These are phyloP conservation scores for Lagocephalus sceleratus DNA, from an alignment of 2,797 vertebrate genomes.

Conservation along the genomic window DNA sequence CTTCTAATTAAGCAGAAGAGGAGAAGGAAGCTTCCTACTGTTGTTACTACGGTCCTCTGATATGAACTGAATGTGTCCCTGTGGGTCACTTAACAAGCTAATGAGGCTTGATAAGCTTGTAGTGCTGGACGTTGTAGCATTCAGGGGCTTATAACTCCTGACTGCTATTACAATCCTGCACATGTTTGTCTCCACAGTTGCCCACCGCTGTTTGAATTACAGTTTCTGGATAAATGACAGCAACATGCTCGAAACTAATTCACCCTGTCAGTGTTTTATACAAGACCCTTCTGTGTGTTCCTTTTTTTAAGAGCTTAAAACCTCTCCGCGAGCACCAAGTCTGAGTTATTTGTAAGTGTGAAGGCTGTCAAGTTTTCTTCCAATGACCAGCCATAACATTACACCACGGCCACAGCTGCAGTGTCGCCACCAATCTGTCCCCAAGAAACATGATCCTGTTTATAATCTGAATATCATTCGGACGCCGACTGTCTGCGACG, in stretches of 20 bases:
- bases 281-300: neutral
- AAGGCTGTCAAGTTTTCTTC: constrained; percentile 35
- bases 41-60: constrained; percentile 23
- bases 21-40: neutral
- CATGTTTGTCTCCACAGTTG: constrained; percentile 49
- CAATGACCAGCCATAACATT: constrained; percentile 63
- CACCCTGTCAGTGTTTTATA: constrained; percentile 14
- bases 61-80: constrained; percentile 38
- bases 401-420: constrained; percentile 63
- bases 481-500: constrained; percentile 63
- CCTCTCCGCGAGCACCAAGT: constrained; percentile 15
- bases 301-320: constrained; percentile 25
- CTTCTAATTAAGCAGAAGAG: neutral
- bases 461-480: constrained; percentile 65
- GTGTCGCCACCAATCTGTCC: constrained; percentile 66
- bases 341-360: constrained; percentile 31
- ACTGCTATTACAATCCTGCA: constrained; percentile 61
- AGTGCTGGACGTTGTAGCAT: constrained; percentile 43
- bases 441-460: constrained; percentile 62
- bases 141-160: constrained; percentile 42
- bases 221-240: constrained; percentile 63
- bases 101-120: constrained; percentile 53
- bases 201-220: constrained; percentile 61
- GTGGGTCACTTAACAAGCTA: constrained; percentile 43
- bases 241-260: constrained; percentile 1